phyloP scores from a whole-genome alignment of 2,797 vertebrate genomes.

The Megalops cyprinoides region DNA sequence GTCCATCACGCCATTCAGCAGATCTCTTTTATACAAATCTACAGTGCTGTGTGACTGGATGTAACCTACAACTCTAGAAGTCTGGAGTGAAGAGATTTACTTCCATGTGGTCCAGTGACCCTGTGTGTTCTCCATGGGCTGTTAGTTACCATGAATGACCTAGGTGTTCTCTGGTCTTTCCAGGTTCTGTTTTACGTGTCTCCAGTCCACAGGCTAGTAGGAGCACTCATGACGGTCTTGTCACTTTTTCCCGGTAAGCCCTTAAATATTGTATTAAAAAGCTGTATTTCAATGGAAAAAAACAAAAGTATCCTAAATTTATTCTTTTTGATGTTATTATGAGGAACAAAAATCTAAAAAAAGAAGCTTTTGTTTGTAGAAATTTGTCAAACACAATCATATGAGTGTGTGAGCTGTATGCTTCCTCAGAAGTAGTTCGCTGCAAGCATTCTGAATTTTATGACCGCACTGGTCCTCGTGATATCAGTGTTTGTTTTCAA shows the following conservation, averaged over 20 bases:
- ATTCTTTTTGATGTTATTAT: background rate
- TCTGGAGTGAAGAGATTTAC: no score
- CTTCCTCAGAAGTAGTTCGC: background rate
- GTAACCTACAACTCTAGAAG: no score
- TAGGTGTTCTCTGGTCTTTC: slow-evolving; percentile 4
- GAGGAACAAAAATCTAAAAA: background rate
- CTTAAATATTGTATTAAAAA: no score
- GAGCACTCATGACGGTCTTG: slow-evolving; percentile 90
- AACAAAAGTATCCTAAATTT: no score
- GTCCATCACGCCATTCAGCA: no score
- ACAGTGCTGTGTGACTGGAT: no score
- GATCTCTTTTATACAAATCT: no score
- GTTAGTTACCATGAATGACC: background rate
- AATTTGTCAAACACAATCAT: background rate
- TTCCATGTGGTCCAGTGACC: slow-evolving; percentile 1
- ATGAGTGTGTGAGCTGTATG: background rate
- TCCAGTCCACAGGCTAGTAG: slow-evolving; percentile 91
- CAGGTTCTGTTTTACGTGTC: slow-evolving; percentile 95
- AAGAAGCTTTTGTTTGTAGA: background rate
- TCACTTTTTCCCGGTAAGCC: slow-evolving; percentile 94
- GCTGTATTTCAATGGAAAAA: no score
- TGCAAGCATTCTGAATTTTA: background rate
- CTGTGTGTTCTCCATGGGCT: background rate
- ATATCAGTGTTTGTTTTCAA: no score
- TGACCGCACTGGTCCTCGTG: background rate